phyloP scores from a whole-genome alignment of 1,140 invertebrate species.

The Sitophilus oryzae region DNA sequence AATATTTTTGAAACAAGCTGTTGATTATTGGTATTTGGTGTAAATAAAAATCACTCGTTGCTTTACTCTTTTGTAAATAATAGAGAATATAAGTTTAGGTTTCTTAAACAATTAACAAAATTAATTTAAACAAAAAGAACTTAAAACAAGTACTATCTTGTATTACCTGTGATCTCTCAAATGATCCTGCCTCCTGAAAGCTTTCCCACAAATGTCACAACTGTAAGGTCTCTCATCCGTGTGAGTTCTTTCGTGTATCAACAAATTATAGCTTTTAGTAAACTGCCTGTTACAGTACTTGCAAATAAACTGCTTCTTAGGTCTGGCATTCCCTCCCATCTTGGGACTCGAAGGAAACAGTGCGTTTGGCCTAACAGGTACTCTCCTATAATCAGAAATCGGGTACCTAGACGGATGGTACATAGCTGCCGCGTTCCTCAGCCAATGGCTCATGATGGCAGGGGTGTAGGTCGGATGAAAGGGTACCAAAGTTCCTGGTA shows the following conservation, averaged over 20 bases:
- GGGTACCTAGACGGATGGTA: constrained; percentile 48
- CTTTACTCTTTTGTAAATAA: no score
- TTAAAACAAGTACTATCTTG: no score
- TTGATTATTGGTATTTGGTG: no score
- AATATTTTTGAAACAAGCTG: no score
- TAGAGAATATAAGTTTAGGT: no score
- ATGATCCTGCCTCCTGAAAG: constrained; percentile 91
- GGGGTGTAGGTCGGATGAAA: constrained; percentile 47
- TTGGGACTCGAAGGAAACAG: constrained; percentile 49
- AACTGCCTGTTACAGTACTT: constrained; percentile 92
- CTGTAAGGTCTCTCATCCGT: constrained; percentile 93
- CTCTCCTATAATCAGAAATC: constrained; percentile 36
- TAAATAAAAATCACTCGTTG: no score
- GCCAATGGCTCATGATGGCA: constrained; percentile 63
- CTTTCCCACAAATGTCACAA: constrained; percentile 93
- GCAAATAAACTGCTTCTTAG: constrained; percentile 94
- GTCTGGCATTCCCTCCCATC: constrained; percentile 51
- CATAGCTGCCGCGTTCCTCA: constrained; percentile 61
- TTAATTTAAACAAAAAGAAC: no score
- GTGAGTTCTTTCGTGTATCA: constrained; percentile 92
- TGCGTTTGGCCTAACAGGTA: constrained; percentile 43
- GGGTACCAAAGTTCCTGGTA: constrained; percentile 38
- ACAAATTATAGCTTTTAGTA: constrained; percentile 93
- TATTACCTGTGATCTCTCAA: constrained; percentile 80
- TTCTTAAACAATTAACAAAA: no score